These are phyloP conservation scores for Imbricaverruca yamaguchii DNA, from an alignment of 2,888 invertebrate genomes.

Conservation along the genomic window DNA sequence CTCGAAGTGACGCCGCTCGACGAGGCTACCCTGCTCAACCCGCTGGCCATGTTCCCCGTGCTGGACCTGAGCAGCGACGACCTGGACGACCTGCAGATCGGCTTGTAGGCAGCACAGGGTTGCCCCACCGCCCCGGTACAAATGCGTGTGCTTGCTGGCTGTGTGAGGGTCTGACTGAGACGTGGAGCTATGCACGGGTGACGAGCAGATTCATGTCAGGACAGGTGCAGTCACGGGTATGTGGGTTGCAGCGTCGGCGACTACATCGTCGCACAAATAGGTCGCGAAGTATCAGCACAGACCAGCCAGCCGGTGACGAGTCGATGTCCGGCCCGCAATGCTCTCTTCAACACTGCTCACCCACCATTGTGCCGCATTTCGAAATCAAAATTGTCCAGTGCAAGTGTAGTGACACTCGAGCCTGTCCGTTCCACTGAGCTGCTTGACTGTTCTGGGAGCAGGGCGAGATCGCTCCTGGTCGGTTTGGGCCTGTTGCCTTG, in stretches of 20 bases:
- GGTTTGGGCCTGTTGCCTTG: no score
- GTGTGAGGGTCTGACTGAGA: neutral
- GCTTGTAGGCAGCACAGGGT: neutral
- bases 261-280: no score
- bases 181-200: neutral
- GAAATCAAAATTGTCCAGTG: neutral
- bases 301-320: neutral
- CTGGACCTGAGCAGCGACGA: slow-evolving; percentile 16
- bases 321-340: neutral
- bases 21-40: neutral
- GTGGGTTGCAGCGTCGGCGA: neutral
- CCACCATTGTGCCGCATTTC: neutral
- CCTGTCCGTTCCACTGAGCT: no score
- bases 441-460: no score
- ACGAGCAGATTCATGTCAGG: neutral
- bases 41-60: slow-evolving; percentile 19
- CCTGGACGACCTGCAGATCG: neutral
- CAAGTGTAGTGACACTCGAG: no score
- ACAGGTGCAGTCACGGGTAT: neutral
- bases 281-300: no score
- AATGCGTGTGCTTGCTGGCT: neutral
- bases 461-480: no score
- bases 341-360: neutral
- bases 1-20: neutral
- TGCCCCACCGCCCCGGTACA: neutral